Evolutionary conservation across 2,113 vertebrate species (phyloP).

Genomic region (Diphyllodes magnificus): DNA sequence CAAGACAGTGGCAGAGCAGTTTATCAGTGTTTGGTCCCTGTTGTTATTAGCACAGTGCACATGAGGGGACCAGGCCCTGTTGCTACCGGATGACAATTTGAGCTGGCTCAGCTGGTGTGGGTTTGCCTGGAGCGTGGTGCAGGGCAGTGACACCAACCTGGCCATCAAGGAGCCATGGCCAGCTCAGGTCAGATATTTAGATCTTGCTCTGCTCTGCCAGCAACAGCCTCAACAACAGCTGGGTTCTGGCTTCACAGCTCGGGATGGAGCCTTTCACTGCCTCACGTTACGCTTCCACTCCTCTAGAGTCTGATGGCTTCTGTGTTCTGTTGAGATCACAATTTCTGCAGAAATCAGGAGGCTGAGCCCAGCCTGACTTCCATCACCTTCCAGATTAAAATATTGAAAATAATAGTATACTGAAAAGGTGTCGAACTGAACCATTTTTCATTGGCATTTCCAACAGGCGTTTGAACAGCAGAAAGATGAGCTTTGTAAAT

Average conservation of each 20-base stretch:
- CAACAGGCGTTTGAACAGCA: not conserved
- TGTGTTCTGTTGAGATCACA: not conserved
- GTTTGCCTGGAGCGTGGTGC: not conserved
- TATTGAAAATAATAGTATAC: not conserved
- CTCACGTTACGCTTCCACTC: not conserved
- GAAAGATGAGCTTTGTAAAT: slow-evolving; percentile 8
- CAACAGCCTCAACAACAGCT: not conserved
- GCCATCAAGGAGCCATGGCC: not conserved
- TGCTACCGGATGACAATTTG: not conserved
- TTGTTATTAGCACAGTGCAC: not conserved
- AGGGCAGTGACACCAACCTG: not conserved
- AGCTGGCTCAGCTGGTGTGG: not conserved
- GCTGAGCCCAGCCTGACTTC: not conserved
- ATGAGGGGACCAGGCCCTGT: not conserved
- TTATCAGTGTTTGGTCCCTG: not conserved
- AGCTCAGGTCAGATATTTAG: not conserved
- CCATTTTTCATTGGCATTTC: not conserved
- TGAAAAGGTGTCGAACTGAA: accelerated
- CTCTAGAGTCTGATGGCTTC: not conserved
- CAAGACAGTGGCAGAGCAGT: not conserved
- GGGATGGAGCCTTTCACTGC: not conserved
- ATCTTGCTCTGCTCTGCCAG: not conserved
- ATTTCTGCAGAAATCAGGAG: not conserved
- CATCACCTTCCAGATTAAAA: not conserved
- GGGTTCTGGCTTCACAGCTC: not conserved